A percentile compares a stretch with the other conserved stretches of the same genome.
Conservation (phyloP, 1,140 invertebrate genomes). For the Trypoxylus dichotomus region DNA sequence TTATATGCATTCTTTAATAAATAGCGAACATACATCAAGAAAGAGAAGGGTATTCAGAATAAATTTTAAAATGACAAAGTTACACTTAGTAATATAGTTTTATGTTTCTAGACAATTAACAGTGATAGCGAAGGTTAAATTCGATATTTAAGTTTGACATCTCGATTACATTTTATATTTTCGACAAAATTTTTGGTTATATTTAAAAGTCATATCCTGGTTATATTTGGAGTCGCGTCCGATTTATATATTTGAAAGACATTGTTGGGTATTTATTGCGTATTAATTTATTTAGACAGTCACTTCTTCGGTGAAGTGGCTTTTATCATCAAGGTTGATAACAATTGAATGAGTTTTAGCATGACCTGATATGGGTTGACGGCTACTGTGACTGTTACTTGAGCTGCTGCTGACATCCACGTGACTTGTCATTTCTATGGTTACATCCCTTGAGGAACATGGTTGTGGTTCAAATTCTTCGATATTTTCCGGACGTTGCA, state of each 20-base stretch:
- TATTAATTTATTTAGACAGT: conserved; percentile 61
- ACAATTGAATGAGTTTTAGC: conserved; percentile 72
- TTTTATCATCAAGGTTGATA: conserved; percentile 78
- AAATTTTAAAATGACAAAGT: neutral
- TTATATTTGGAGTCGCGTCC: too few species aligned
- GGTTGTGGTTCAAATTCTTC: conserved; percentile 43
- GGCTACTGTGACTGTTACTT: conserved; percentile 43
- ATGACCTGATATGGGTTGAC: conserved; percentile 63
- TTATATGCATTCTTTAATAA: neutral
- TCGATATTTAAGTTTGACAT: neutral
- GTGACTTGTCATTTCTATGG: conserved; percentile 42
- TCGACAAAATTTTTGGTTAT: neutral
- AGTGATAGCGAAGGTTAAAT: neutral
- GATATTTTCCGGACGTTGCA: conserved; percentile 33
- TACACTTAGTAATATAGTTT: neutral
- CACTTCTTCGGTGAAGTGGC: conserved; percentile 77
- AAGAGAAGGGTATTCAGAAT: neutral
- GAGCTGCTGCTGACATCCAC: conserved; percentile 43
- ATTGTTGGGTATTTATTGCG: too few species aligned
- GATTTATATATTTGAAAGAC: too few species aligned
- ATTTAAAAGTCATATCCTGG: too few species aligned
- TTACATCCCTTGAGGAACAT: conserved; percentile 37
- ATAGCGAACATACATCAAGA: neutral
- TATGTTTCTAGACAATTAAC: neutral
- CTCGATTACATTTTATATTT: neutral